A percentile compares a stretch with the other conserved stretches of the same genome.
Conservation (phyloP, 2,113 vertebrate species). For the Myiagra hebetior region DNA sequence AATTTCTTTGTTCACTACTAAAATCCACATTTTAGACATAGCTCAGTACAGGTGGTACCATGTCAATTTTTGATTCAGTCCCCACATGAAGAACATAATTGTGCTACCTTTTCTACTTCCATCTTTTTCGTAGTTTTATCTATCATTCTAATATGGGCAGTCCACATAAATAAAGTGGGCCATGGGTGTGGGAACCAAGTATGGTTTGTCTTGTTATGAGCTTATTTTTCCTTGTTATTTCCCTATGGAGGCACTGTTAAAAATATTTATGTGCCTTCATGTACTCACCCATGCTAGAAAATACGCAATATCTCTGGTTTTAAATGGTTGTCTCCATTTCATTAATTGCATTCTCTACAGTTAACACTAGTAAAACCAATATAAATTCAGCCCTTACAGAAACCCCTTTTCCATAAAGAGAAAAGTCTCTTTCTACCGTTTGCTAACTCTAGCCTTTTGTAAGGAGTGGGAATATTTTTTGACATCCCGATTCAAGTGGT, state of each 20-base stretch:
- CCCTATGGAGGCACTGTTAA: background rate
- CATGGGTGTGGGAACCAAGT: background rate
- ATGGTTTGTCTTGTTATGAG: background rate
- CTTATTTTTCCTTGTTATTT: background rate
- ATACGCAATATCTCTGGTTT: background rate
- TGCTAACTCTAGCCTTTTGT: background rate
- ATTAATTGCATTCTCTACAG: background rate
- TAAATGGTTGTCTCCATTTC: background rate
- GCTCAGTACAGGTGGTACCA: background rate
- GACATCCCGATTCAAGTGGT: background rate
- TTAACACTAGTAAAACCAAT: background rate
- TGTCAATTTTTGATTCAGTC: slow-evolving; percentile 29
- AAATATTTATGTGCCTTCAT: background rate
- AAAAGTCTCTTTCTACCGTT: background rate
- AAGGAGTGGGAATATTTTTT: background rate
- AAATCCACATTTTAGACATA: slow-evolving; percentile 33
- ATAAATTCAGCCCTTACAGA: background rate
- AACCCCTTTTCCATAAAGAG: background rate
- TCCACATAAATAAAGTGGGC: background rate
- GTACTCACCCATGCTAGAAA: background rate
- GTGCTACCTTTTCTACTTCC: background rate
- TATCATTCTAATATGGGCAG: slow-evolving; percentile 28
- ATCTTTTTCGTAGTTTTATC: slow-evolving; percentile 25
- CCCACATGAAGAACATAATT: background rate
- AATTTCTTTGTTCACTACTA: slow-evolving; percentile 20